phyloP scores from a whole-genome alignment of 1,140 invertebrate genomes.

The Aphelinus certus region DNA sequence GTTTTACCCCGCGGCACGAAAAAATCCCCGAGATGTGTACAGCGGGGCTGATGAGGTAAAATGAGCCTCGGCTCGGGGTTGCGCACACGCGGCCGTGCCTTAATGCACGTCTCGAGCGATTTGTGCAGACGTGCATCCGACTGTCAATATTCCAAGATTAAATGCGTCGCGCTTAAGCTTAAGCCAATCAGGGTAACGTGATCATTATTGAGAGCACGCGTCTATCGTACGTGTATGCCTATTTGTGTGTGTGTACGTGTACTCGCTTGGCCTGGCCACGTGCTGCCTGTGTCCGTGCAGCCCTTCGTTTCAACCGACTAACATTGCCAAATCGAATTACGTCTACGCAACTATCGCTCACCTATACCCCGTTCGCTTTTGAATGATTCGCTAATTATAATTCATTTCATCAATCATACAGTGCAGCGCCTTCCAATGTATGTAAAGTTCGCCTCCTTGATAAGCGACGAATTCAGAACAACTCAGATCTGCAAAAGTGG shows the following conservation, averaged over 20 bases:
- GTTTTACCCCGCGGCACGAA: background rate
- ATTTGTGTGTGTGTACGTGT: too few relatives aligned
- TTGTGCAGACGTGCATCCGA: background rate
- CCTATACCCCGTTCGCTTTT: too few relatives aligned
- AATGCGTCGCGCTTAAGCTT: background rate
- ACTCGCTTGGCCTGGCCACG: too few relatives aligned
- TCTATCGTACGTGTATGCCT: background rate
- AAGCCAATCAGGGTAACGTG: conserved; percentile 37
- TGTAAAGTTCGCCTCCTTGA: too few relatives aligned
- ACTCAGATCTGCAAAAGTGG: too few relatives aligned
- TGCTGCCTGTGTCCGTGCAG: too few relatives aligned
- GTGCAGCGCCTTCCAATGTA: too few relatives aligned
- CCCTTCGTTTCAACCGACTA: background rate
- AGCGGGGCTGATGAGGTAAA: background rate
- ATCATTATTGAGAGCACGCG: conserved; percentile 20
- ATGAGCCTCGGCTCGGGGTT: background rate
- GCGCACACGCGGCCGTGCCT: too few relatives aligned
- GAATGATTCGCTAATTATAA: too few relatives aligned
- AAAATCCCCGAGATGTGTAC: background rate
- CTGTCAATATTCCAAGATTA: background rate
- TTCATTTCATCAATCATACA: too few relatives aligned
- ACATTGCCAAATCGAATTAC: conserved; percentile 35
- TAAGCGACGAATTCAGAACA: too few relatives aligned
- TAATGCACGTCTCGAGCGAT: background rate
- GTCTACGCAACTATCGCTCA: background rate